Evolutionary conservation across 2,888 invertebrate species (phyloP).

Genomic region (Cheilosia impressa): DNA sequence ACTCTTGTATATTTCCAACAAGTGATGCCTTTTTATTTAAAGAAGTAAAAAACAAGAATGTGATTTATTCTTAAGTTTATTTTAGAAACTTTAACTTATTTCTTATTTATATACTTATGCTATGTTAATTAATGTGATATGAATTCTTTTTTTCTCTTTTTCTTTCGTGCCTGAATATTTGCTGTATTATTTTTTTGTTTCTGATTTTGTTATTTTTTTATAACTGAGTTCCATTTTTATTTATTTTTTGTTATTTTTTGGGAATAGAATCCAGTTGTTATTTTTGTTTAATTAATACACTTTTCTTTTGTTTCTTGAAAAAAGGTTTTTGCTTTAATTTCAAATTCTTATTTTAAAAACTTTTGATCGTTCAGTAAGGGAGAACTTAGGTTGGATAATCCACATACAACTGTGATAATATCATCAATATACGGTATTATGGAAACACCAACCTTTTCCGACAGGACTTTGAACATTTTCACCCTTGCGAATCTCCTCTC

Average conservation of each 20-base stretch:
- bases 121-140: not conserved
- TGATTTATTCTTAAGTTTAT: not conserved
- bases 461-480: constrained; percentile 10
- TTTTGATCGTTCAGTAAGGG: not conserved
- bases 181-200: no score
- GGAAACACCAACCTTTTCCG: not conserved
- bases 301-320: not conserved
- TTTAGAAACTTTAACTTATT: not conserved
- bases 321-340: not conserved
- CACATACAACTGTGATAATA: constrained; percentile 1
- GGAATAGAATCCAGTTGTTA: no score
- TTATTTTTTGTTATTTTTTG: no score
- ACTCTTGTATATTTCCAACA: not conserved
- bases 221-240: no score
- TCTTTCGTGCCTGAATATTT: no score
- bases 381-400: not conserved
- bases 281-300: not conserved
- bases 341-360: no score
- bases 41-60: not conserved
- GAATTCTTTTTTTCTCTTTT: no score
- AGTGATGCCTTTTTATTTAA: not conserved
- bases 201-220: no score
- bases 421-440: constrained; percentile 22
- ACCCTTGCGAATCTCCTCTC: constrained; percentile 12
- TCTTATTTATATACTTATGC: not conserved